Evolutionary conservation across 2,888 invertebrate species (phyloP).

Genomic region (Trissoscelio sp.): DNA sequence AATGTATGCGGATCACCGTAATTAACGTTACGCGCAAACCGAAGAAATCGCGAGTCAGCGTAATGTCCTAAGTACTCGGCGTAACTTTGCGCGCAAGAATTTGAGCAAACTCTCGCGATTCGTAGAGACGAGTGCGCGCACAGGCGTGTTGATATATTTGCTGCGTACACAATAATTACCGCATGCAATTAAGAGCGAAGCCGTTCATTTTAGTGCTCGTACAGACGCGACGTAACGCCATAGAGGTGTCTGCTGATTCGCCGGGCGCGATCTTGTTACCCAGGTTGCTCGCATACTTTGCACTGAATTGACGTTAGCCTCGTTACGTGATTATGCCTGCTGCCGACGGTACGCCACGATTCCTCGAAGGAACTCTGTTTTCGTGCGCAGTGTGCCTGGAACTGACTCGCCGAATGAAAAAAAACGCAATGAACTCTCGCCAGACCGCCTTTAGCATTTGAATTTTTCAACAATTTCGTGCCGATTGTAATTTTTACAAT

Average conservation of each 20-base stretch:
- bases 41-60: conserved; percentile 66
- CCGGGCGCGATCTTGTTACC: conserved; percentile 47
- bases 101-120: conserved; percentile 52
- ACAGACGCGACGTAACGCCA: conserved; percentile 38
- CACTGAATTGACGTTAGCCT: conserved; percentile 42
- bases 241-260: conserved; percentile 52
- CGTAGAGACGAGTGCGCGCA: conserved; percentile 54
- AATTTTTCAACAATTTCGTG: background rate
- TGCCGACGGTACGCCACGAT: conserved; percentile 20
- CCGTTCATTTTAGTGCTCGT: conserved; percentile 61
- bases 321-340: conserved; percentile 37
- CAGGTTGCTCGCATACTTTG: conserved; percentile 36
- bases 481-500: background rate
- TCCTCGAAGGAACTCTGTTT: conserved; percentile 1
- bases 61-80: conserved; percentile 39
- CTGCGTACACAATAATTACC: conserved; percentile 79
- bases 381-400: background rate
- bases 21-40: conserved; percentile 61
- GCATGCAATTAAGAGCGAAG: conserved; percentile 75
- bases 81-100: conserved; percentile 50
- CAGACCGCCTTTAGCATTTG: background rate
- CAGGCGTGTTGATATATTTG: conserved; percentile 75
- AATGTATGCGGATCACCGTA: conserved; percentile 62
- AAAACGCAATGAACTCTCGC: background rate
- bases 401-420: background rate